These are phyloP conservation scores for Polyergus mexicanus DNA, from an alignment of 1,140 invertebrate species.

Conservation along the genomic window DNA sequence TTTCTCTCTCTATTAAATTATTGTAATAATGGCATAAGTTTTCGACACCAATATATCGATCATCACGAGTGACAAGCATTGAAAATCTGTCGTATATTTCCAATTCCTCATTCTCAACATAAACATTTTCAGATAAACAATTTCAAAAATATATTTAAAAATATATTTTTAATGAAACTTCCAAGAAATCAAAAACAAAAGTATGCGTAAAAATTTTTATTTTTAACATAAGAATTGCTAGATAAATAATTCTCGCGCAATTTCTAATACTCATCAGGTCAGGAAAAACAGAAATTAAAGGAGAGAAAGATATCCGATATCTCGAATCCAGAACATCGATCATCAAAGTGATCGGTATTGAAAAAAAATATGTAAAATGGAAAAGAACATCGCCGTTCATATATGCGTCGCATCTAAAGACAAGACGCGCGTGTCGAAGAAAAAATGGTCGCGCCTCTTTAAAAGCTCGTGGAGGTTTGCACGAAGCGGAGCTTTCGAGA, in stretches of 20 bases:
- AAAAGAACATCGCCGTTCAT: neutral
- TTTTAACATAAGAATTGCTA: neutral
- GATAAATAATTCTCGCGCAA: neutral
- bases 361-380: neutral
- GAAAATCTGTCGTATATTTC: neutral
- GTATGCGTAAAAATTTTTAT: neutral
- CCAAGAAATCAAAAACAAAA: neutral
- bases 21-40: neutral
- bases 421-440: neutral
- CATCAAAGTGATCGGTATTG: neutral
- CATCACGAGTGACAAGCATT: neutral
- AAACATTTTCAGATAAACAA: neutral
- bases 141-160: neutral
- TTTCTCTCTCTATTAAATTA: neutral
- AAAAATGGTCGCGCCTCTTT: conserved; percentile 60
- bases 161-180: neutral
- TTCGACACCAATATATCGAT: neutral
- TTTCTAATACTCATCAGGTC: neutral
- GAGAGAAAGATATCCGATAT: neutral
- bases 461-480: conserved; percentile 64
- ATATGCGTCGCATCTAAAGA: conserved; percentile 3
- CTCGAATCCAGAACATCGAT: neutral
- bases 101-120: neutral
- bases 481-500: conserved; percentile 64
- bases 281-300: neutral